Evolutionary conservation across 2,797 vertebrate species (phyloP).

Genomic region (Darevskia mixta): DNA sequence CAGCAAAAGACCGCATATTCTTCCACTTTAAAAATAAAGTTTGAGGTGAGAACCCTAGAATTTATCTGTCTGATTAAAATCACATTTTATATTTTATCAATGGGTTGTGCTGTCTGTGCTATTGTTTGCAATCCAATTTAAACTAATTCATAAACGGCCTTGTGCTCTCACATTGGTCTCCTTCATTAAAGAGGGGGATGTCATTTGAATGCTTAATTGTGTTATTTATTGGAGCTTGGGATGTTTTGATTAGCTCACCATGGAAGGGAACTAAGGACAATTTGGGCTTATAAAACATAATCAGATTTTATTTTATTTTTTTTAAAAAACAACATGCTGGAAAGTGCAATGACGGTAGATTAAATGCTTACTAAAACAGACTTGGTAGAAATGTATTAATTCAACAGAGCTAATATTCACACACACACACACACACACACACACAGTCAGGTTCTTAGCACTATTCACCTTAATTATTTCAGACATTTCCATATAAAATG

Average conservation of each 20-base stretch:
- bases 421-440: no score
- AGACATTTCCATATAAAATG: background rate
- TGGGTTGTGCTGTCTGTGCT: background rate
- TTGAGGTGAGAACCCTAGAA: background rate
- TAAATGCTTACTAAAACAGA: background rate
- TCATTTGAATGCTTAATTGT: constrained; percentile 17
- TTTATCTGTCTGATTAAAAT: background rate
- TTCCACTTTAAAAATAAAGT: background rate
- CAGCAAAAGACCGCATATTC: background rate
- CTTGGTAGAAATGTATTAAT: background rate
- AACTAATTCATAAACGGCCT: background rate
- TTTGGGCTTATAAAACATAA: constrained; percentile 10
- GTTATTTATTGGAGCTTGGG: background rate
- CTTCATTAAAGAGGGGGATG: background rate
- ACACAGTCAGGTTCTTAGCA: background rate
- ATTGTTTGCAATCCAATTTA: constrained; percentile 19
- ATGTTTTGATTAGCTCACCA: constrained; percentile 4
- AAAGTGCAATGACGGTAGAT: background rate
- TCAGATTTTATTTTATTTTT: background rate
- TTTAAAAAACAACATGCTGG: background rate
- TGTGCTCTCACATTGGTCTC: background rate
- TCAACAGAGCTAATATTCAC: background rate
- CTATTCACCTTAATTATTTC: background rate
- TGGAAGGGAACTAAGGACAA: constrained; percentile 5
- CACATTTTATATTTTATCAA: constrained; percentile 10